Conservation (phyloP, 2,888 invertebrate genomes). For the Plebejus melissa region DNA sequence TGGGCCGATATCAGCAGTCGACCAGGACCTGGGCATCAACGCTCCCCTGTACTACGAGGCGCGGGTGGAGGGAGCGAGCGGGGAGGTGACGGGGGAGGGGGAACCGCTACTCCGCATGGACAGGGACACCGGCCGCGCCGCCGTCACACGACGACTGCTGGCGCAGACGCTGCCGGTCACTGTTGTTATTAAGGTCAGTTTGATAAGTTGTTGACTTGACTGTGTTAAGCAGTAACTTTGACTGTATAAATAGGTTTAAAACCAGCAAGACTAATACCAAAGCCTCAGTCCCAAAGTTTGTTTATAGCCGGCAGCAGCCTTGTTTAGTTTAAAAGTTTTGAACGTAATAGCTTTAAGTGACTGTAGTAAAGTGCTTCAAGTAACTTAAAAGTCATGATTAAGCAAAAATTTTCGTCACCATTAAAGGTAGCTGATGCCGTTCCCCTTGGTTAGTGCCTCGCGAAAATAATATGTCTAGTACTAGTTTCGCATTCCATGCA, state of each 20-base stretch:
- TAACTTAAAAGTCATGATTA: too few species aligned
- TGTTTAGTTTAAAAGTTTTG: background rate
- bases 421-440: too few species aligned
- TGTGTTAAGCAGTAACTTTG: too few species aligned
- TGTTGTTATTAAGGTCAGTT: slow-evolving; percentile 85
- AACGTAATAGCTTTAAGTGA: too few species aligned
- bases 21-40: slow-evolving; percentile 89
- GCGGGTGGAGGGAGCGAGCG: slow-evolving; percentile 64
- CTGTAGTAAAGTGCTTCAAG: too few species aligned
- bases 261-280: background rate
- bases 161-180: slow-evolving; percentile 85
- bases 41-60: slow-evolving; percentile 85
- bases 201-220: background rate
- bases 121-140: slow-evolving; percentile 81
- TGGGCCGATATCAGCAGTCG: slow-evolving; percentile 85
- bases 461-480: too few species aligned
- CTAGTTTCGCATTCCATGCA: too few species aligned
- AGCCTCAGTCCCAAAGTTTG: background rate
- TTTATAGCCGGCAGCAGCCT: background rate
- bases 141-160: slow-evolving; percentile 72
- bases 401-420: too few species aligned
- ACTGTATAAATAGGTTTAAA: background rate
- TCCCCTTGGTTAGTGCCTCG: too few species aligned
- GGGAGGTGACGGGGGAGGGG: slow-evolving; percentile 53
- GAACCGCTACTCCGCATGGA: slow-evolving; percentile 79